Conservation (phyloP, 2,888 invertebrate genomes). For the Dicycla oo region DNA sequence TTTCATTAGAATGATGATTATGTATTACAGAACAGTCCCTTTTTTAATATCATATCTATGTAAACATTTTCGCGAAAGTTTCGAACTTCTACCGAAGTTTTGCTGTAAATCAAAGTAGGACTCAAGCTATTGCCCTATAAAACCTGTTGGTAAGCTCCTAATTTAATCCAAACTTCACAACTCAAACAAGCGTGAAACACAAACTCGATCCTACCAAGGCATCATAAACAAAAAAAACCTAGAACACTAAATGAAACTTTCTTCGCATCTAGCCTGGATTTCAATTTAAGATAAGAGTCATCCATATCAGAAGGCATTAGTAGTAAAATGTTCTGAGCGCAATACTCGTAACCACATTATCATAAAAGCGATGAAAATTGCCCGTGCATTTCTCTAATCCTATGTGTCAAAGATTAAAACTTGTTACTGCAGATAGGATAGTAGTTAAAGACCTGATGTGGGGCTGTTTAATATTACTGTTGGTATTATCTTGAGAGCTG, state of each 20-base stretch:
- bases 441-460: conserved; percentile 41
- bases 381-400: conserved; percentile 81
- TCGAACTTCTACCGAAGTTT: neutral
- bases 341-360: conserved; percentile 83
- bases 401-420: conserved; percentile 74
- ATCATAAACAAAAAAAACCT: conserved; percentile 39
- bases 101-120: neutral
- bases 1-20: too few species aligned
- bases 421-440: conserved; percentile 47
- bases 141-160: too few species aligned
- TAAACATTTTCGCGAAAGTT: neutral
- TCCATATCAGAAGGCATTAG: conserved; percentile 74
- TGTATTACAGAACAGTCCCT: neutral
- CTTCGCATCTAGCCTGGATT: conserved; percentile 60
- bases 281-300: conserved; percentile 77
- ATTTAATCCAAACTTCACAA: neutral
- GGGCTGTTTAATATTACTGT: conserved; percentile 40
- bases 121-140: too few species aligned
- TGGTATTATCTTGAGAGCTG: conserved; percentile 26
- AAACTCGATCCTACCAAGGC: conserved; percentile 24
- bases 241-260: conserved; percentile 61
- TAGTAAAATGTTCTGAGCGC: conserved; percentile 76
- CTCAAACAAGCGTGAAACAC: conserved; percentile 16
- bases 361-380: conserved; percentile 84
- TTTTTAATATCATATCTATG: neutral